Conservation (phyloP, 2,113 vertebrate genomes). For the Saimiri boliviensis region DNA sequence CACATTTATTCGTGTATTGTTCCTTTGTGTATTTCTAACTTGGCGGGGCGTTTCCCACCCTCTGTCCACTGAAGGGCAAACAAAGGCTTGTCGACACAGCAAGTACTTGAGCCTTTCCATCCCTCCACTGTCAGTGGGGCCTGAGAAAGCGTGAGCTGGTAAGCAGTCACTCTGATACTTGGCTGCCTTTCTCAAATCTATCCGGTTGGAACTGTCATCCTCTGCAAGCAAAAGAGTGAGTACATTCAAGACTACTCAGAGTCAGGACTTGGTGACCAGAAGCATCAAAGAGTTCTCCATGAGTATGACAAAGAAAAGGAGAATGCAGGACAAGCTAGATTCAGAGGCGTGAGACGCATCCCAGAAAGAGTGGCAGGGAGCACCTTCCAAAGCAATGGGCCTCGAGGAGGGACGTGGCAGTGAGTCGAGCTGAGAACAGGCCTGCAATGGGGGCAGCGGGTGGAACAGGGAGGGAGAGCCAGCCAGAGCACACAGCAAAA, state of each 20-base stretch:
- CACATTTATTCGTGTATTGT: background rate
- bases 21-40: background rate
- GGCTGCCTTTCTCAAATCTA: background rate
- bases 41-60: too few species aligned
- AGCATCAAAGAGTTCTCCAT: background rate
- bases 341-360: background rate
- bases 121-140: background rate
- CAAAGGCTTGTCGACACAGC: background rate
- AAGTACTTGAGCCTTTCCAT: background rate
- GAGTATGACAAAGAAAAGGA: background rate
- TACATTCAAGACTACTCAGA: background rate
- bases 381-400: background rate
- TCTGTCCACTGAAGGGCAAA: background rate
- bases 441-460: fast-evolving
- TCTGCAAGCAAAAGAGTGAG: background rate
- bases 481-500: background rate
- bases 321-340: background rate
- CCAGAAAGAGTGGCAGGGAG: too few species aligned
- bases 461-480: background rate
- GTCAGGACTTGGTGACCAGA: fast-evolving
- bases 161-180: background rate
- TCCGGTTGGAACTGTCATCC: background rate
- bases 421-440: background rate
- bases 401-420: background rate
- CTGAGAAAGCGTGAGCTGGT: background rate